Evolutionary conservation across 2,888 invertebrate genomes (phyloP), one percentile per base, ranked within the genome.

Genomic region (Tenthredo scrophulariae): DNA sequence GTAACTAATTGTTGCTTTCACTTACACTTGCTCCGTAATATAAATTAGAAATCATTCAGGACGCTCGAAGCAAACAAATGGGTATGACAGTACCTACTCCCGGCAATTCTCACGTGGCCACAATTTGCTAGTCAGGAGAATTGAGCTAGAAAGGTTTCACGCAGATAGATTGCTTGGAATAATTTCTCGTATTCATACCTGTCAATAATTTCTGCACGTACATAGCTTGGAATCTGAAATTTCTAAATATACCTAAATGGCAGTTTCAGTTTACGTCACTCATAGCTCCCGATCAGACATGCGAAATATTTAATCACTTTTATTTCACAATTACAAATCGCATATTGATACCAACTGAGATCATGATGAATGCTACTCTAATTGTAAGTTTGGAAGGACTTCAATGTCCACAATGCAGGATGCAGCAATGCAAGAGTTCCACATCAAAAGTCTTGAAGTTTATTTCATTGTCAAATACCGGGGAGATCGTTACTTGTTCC

Each of bases 201-300:
- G 54, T 54, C n/a, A 7, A 54, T n/a, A 54, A n/a, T 54, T 54
- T 54, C n/a, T n/a, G n/a, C 54, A 54, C 7, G n/a, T 54, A 18
- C 54, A n/a, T 1, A 6, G 54, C n/a, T 54, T 54, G 7, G 54
- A 54, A 54, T n/a, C n/a, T 54, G 10, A 54, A 54, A 54, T 54
- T n/a, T 0, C n/a, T 54, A 18, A 7, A n/a, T 54, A n/a, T 54
- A n/a, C 18, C 6, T n/a, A n/a, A 46, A 46, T 7, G 6, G 54
- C n/a, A 54, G n/a, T 54, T n/a, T 54, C 54, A 54, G 54, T n/a
- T 54, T n/a, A n/a, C n/a, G 54, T 54, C n/a, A 54, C 54, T 54
- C n/a, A 54, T n/a, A 54, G n/a, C n/a, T n/a, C n/a, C n/a, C 54
- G 54, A 54, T n/a, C n/a, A 7, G n/a, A n/a, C 7, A 54, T 54